A percentile compares a stretch with the other conserved stretches of the same genome.
phyloP scores from a whole-genome alignment of 2,888 invertebrate species.

The Tetragonisca angustula region DNA sequence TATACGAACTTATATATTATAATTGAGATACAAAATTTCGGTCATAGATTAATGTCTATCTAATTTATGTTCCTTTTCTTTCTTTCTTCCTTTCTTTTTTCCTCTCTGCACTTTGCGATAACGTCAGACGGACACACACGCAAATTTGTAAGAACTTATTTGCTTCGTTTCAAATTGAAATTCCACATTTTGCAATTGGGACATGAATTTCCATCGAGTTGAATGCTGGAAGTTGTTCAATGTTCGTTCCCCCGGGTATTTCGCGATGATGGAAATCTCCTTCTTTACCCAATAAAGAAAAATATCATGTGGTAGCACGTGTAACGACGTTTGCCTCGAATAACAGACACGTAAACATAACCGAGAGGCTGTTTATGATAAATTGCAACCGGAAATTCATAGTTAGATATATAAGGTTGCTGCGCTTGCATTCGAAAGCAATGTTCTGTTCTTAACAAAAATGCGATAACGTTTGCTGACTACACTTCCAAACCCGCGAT shows the following conservation, averaged over 20 bases:
- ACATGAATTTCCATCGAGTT: constrained; percentile 14
- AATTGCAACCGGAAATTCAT: constrained; percentile 7
- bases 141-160: neutral
- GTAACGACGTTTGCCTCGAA: neutral
- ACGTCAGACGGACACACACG: neutral
- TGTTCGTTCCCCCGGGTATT: neutral
- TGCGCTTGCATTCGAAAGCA: neutral
- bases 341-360: neutral
- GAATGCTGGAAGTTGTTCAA: neutral
- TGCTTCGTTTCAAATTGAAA: neutral
- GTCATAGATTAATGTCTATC: neutral
- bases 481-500: constrained; percentile 1
- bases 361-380: neutral
- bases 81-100: too few relatives aligned
- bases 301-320: neutral
- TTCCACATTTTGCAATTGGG: neutral
- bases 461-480: constrained; percentile 24
- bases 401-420: neutral
- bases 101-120: neutral
- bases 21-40: neutral
- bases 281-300: neutral
- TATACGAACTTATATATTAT: neutral
- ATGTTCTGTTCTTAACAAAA: neutral
- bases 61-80: neutral
- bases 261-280: neutral